phyloP scores from a whole-genome alignment of 2,888 invertebrate genomes.

The Aleiodes testaceus region DNA sequence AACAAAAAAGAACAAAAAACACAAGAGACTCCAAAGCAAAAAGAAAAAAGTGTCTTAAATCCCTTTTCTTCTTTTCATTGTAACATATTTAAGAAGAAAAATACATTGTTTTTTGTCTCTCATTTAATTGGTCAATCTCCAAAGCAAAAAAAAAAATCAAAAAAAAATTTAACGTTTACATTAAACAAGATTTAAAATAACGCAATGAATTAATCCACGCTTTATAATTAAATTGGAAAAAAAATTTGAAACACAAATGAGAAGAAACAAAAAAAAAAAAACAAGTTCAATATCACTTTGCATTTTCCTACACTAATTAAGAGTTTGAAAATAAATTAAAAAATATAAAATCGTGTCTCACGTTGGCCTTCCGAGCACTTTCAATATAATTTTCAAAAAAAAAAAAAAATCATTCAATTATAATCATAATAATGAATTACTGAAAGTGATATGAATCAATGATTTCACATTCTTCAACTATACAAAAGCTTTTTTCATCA shows the following conservation, averaged over 20 bases:
- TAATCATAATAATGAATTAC: slow-evolving; percentile 19
- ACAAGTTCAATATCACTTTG: neutral
- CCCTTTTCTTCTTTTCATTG: neutral
- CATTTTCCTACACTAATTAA: slow-evolving; percentile 15
- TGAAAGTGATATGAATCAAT: slow-evolving; percentile 8
- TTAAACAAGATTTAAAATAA: slow-evolving; percentile 1
- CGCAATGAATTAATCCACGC: slow-evolving; percentile 11
- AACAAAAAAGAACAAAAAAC: neutral
- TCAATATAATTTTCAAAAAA: slow-evolving; percentile 10
- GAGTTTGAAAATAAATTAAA: neutral
- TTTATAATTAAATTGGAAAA: neutral
- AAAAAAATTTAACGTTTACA: neutral
- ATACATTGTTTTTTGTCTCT: neutral
- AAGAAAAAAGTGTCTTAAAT: slow-evolving; percentile 22
- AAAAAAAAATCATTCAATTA: neutral
- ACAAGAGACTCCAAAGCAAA: neutral
- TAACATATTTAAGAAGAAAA: slow-evolving; percentile 2
- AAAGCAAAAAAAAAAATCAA: neutral
- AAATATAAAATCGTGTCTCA: slow-evolving; percentile 2
- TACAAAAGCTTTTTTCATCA: slow-evolving; percentile 17
- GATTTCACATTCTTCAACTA: neutral
- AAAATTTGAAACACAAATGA: neutral
- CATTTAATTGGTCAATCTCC: neutral
- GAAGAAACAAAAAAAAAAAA: neutral
- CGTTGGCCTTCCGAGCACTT: slow-evolving; percentile 26